These are phyloP conservation scores for Oconnorella tubifera DNA, from an alignment of 2,888 invertebrate genomes.

Conservation along the genomic window DNA sequence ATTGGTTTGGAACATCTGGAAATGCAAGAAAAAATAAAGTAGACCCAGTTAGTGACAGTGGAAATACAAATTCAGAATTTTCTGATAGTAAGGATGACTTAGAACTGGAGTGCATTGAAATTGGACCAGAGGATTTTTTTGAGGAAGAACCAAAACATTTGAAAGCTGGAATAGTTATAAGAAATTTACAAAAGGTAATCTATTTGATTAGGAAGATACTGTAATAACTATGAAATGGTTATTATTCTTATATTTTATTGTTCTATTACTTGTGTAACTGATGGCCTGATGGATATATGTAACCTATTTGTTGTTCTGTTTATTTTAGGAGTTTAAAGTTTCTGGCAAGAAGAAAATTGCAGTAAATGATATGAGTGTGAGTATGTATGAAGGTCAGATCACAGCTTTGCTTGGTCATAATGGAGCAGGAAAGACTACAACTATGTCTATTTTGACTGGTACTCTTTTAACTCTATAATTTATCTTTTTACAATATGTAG, in stretches of 20 bases:
- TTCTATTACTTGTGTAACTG: too few species aligned
- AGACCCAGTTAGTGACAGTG: too few species aligned
- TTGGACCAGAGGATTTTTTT: too few species aligned
- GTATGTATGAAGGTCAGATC: slow-evolving; percentile 77
- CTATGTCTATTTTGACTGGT: slow-evolving; percentile 86
- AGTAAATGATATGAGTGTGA: slow-evolving; percentile 68
- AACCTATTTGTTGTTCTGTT: too few species aligned
- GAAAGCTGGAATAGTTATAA: slow-evolving; percentile 61
- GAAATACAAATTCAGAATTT: neutral
- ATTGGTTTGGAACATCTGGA: slow-evolving; percentile 20
- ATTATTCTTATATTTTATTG: too few species aligned
- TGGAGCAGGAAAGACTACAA: slow-evolving; percentile 86
- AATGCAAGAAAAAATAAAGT: neutral
- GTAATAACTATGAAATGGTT: too few species aligned
- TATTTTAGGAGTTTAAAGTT: too few species aligned
- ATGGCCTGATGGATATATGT: too few species aligned
- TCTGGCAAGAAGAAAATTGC: slow-evolving; percentile 58
- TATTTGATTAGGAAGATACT: too few species aligned
- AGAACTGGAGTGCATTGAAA: too few species aligned
- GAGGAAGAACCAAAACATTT: slow-evolving; percentile 61
- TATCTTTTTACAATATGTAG: too few species aligned
- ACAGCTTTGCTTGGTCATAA: slow-evolving; percentile 83
- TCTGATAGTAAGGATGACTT: neutral
- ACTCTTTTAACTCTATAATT: too few species aligned
- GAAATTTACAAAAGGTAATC: slow-evolving; percentile 49